A percentile compares a stretch with the other conserved stretches of the same genome.
phyloP scores from a whole-genome alignment of 2,888 invertebrate species.

The Lissocephala sabroskyi region DNA sequence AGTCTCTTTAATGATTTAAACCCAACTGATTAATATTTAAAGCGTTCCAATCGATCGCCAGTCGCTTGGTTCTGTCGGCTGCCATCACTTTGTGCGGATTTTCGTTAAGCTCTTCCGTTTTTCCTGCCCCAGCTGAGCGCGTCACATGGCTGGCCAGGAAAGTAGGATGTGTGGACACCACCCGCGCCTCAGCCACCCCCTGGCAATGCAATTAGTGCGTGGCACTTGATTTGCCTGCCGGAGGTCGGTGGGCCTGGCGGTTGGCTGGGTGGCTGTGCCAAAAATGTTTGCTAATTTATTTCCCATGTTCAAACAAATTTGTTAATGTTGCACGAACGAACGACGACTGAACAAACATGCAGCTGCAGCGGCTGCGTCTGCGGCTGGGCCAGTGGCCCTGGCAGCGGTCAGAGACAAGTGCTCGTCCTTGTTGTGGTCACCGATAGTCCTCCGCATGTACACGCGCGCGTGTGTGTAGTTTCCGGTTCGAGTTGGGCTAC shows the following conservation, averaged over 20 bases:
- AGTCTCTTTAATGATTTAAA: not conserved
- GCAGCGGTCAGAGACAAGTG: slow-evolving; percentile 36
- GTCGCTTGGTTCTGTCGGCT: slow-evolving; percentile 33
- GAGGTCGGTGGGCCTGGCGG: too few relatives aligned
- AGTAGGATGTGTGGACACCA: not conserved
- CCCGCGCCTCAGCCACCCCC: not conserved
- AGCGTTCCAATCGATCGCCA: not conserved
- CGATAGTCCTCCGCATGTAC: slow-evolving; percentile 24
- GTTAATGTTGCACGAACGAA: slow-evolving; percentile 39
- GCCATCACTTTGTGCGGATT: slow-evolving; percentile 37
- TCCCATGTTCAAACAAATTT: slow-evolving; percentile 67
- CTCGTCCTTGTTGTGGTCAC: slow-evolving; percentile 54
- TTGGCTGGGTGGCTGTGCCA: slow-evolving; percentile 20
- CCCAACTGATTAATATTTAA: not conserved
- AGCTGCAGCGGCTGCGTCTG: not conserved
- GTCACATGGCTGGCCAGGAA: not conserved
- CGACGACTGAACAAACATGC: slow-evolving; percentile 1
- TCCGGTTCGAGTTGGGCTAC: slow-evolving; percentile 21
- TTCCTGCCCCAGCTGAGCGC: slow-evolving; percentile 44
- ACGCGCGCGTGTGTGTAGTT: too few relatives aligned
- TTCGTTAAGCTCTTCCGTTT: slow-evolving; percentile 57
- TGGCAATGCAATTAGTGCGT: slow-evolving; percentile 47
- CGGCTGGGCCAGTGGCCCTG: not conserved
- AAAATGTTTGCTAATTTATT: slow-evolving; percentile 71
- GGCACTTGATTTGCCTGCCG: slow-evolving; percentile 49